Evolutionary conservation across 1,140 invertebrate genomes (phyloP).

Genomic region (Heliconius hewitsoni): DNA sequence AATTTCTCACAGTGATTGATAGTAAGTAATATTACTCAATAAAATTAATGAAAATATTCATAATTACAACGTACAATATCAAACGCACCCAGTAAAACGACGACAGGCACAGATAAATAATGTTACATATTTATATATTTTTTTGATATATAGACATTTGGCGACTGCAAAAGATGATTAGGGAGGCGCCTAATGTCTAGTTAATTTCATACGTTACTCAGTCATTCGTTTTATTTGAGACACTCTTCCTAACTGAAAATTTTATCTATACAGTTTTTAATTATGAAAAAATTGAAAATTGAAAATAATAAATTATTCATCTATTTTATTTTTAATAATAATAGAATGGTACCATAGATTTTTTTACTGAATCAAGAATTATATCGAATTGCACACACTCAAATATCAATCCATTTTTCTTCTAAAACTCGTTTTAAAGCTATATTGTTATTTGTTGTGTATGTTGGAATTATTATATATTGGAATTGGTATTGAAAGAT

Average conservation of each 20-base stretch:
- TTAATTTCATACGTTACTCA: neutral
- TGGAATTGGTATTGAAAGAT: too few species aligned
- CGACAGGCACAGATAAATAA: conserved; percentile 45
- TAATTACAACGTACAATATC: conserved; percentile 70
- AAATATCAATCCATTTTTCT: too few species aligned
- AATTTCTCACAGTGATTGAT: conserved; percentile 51
- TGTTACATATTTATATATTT: neutral
- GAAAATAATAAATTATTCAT: too few species aligned
- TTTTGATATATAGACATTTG: neutral
- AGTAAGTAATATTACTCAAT: conserved; percentile 50
- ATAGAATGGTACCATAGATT: too few species aligned
- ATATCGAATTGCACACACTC: too few species aligned
- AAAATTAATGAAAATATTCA: conserved; percentile 68
- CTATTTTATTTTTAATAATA: too few species aligned
- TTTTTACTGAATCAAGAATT: too few species aligned
- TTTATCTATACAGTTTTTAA: too few species aligned
- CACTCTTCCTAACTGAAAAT: neutral
- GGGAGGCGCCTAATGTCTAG: neutral
- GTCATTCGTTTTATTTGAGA: neutral
- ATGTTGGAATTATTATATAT: too few species aligned
- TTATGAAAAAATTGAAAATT: too few species aligned
- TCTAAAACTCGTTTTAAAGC: too few species aligned
- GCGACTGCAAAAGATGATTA: neutral
- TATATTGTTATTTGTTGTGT: too few species aligned
- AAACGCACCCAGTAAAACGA: conserved; percentile 77